Conservation (phyloP, 2,797 vertebrate genomes). For the Rhinophrynus dorsalis region DNA sequence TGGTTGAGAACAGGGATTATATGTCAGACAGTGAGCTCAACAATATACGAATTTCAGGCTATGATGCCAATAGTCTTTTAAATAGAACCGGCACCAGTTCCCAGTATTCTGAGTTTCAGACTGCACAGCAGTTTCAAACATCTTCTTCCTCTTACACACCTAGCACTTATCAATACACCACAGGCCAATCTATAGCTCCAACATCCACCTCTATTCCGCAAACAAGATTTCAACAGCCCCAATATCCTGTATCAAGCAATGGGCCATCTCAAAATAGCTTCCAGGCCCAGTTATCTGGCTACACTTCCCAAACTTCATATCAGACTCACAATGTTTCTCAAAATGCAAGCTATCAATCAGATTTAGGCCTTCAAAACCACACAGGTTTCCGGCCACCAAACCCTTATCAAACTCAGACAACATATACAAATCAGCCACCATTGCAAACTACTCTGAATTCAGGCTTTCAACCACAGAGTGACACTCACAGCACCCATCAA, state of each 20-base stretch:
- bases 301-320: conserved; percentile 80
- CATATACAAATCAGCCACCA: conserved; percentile 74
- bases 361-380: conserved; percentile 78
- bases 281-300: conserved; percentile 79
- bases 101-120: conserved; percentile 80
- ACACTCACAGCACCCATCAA: conserved; percentile 80
- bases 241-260: conserved; percentile 76
- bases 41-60: conserved; percentile 83
- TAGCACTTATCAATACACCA: conserved; percentile 78
- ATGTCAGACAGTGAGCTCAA: conserved; percentile 97
- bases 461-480: conserved; percentile 78
- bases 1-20: conserved; percentile 90
- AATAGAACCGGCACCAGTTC: conserved; percentile 76
- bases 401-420: conserved; percentile 77
- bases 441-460: conserved; percentile 76
- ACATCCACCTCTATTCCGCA: conserved; percentile 79
- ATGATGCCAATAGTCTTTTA: conserved; percentile 74
- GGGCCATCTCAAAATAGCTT: conserved; percentile 80
- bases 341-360: conserved; percentile 78
- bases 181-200: conserved; percentile 71
- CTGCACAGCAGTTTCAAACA: conserved; percentile 72
- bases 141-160: conserved; percentile 75
- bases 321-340: conserved; percentile 78
- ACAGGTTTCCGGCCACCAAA: conserved; percentile 80
- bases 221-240: conserved; percentile 79